Conservation (phyloP, 2,113 vertebrate genomes). For the Onychostruthus taczanowskii region DNA sequence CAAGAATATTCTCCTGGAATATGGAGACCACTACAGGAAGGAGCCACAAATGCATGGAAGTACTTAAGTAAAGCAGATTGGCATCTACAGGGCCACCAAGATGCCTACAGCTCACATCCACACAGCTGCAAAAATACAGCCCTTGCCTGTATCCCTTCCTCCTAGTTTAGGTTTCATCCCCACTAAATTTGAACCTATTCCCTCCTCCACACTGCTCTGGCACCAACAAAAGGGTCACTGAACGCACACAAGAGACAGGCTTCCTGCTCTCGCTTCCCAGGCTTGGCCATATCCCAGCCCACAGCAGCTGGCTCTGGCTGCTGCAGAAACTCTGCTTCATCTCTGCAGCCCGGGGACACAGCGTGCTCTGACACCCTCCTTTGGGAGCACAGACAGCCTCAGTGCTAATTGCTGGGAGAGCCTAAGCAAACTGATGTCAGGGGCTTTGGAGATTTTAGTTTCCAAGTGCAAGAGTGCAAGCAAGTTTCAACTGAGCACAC, state of each 20-base stretch:
- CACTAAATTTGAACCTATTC: not conserved
- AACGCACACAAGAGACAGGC: not conserved
- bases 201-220: not conserved
- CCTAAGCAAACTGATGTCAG: not conserved
- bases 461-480: not conserved
- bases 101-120: not conserved
- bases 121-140: not conserved
- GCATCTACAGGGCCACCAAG: not conserved
- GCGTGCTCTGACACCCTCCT: not conserved
- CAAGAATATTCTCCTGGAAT: not conserved
- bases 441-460: not conserved
- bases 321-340: not conserved
- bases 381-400: not conserved
- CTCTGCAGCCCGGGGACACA: not conserved
- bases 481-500: not conserved
- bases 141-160: not conserved
- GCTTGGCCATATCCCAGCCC: slow-evolving; percentile 1
- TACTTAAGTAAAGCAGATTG: not conserved
- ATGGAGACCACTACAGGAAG: not conserved
- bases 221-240: not conserved
- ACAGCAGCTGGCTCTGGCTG: slow-evolving; percentile 3
- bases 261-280: not conserved
- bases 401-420: not conserved
- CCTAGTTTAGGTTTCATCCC: not conserved
- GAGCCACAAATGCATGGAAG: not conserved